Evolutionary conservation across 2,888 invertebrate species (phyloP), one percentile per base, ranked within the genome.

Genomic region (Agriopis aurantiaria): DNA sequence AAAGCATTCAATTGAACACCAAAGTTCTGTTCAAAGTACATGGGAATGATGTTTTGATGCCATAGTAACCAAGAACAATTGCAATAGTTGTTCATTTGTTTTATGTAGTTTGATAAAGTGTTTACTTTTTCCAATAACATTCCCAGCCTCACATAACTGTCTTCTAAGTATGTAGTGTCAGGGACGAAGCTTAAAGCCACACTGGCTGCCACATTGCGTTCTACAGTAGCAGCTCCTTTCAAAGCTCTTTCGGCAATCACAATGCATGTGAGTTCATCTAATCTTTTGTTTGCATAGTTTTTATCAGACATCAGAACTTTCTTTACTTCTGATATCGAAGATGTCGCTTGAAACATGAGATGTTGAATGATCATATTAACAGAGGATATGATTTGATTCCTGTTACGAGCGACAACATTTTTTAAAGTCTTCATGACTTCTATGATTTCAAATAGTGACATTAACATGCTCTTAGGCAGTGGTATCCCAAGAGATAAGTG

Each of bases 371-470:
- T 96, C 87, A 98, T 96, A 79, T 96, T 96, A 65, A 97, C 95
- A 11, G 97, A 96, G 82, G 96, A 96, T 23, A 96, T 95, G 63
- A 98, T 95, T 75, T 96, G 94, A 73, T 96, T 94, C 59, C 96
- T 95, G 84, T 97, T 96, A 51, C 96, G 93, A 65, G 96, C 95
- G 78, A 97, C 97, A 12, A 95, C 96, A 75, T 96, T 95, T 83
- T 97, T 96, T 74, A 98, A 95, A 45, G 96, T 95, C 91, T 98
- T 98, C 49, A 98, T 89, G 72, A 97, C 95, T 88, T 98, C 98
- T 66, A 98, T 95, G 40, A 98, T 94, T 81, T 97, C 96, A 90
- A 98, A 98, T 61, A 98, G 91, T 4, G 96, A 95, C 74, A 97
- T 93, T 11, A 98, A 95, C 51, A 96, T 96, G 48, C 96, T 96